Base-by-base conservation (phyloP, 1,140 invertebrate species). In the Lamellibrachia luymesi region DNA sequence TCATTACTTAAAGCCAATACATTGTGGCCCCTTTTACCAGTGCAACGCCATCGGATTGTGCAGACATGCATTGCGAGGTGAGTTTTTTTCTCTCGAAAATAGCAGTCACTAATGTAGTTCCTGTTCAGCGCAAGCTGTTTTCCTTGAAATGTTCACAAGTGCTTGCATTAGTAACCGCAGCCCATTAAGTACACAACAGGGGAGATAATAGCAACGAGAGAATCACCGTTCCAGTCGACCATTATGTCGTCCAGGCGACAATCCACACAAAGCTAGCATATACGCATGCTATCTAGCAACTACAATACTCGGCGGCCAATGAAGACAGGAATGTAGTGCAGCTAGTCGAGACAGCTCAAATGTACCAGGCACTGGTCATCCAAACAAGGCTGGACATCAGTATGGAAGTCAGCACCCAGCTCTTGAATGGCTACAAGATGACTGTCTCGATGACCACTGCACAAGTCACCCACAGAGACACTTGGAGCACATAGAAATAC, bases 341-440 rank as follows among this genome's bases (percentile, higher is more conserved):
- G 64, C 64, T 22, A 80, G 64, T 22, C 64, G 13, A 80, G 17
- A 80, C 64, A 17, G 64, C 64, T 17, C 4, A 80, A 4, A 22
- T 22, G 17, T 80, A 22, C 13, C 17, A 22, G 64, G 64, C 64
- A 17, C 64, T 80, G 64, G 64, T 80, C 64, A 80, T 2, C 64
- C 64, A 80, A 80, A 80, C 64, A 80, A 80, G 64, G 64, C 64
- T 80, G 64, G 64, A 80, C 64, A 80, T 80, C 64, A 80, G 64
- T 80, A 10, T 80, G 64, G 64, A 80, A 80, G 25, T 10, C 64
- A 80, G 64, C 64, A 80, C 64, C 64, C 64, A 17, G 64, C 64
- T 8, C 13, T 80, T 38, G 38, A 80, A 80, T 22, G 64, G 13
- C 64, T 8, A 38, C 38, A 38, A 80, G 13, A 22, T 80, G 64